Base-by-base conservation (phyloP, 2,888 invertebrate species). In the Microchrysa polita region DNA sequence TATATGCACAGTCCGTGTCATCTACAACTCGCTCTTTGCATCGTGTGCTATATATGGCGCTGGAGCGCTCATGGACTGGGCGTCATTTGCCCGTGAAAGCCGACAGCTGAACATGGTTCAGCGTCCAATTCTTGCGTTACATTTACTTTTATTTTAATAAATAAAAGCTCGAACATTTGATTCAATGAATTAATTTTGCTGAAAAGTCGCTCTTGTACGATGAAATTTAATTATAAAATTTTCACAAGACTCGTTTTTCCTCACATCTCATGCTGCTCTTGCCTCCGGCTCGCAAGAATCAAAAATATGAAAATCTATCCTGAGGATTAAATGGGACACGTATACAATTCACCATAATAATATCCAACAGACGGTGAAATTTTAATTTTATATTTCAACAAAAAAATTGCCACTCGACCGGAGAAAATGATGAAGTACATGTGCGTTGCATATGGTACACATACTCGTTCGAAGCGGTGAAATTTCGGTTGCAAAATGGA, bases 61-160 rank as follows among this genome's bases (percentile, higher is more conserved):
- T n/a, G n/a, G n/a, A 7, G 27, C 27, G 27, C 27, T 7, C 7
- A 34, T 34, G 27, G 27, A 2, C 2, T 34, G 4, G 27, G 7
- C 2, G 2, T 5, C 27, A 34, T 34, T 34, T 34, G 27, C 27
- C 27, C 27, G 27, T 34, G 27, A 34, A 34, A 34, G 2, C 7
- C 27, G 27, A 34, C n/a, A n/a, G n/a, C n/a, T n/a, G n/a, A n/a
- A n/a, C n/a, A n/a, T n/a, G n/a, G n/a, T n/a, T n/a, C n/a, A n/a
- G n/a, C n/a, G n/a, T n/a, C n/a, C n/a, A n/a, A n/a, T n/a, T n/a
- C n/a, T n/a, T n/a, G n/a, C n/a, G n/a, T n/a, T n/a, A n/a, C n/a
- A n/a, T 34, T 34, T 34, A 44, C 48, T 65, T 65, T 65, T 65
- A 65, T 65, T n/a, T n/a, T 65, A 44, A 65, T 20, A 16, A 65